Conservation (phyloP, 2,888 invertebrate genomes). For the Drosophila emarginata region DNA sequence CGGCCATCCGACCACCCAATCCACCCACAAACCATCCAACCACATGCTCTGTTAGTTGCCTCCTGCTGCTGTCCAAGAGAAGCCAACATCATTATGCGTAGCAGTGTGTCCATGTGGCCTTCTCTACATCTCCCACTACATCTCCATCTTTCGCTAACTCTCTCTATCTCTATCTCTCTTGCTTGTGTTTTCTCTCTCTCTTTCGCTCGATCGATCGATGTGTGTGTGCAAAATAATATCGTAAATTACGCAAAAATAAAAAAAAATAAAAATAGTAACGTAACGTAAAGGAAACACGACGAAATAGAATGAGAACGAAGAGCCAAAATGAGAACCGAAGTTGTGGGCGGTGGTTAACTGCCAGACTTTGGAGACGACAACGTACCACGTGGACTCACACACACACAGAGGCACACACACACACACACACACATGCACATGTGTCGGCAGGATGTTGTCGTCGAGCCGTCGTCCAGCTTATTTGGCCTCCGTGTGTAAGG, state of each 20-base stretch:
- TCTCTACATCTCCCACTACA: not conserved
- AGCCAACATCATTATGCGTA: slow-evolving; percentile 77
- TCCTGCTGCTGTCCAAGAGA: slow-evolving; percentile 70
- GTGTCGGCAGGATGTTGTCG: slow-evolving; percentile 7
- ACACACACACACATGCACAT: slow-evolving; percentile 7
- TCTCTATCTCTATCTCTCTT: no score
- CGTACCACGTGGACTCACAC: slow-evolving; percentile 60
- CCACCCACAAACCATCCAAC: slow-evolving; percentile 10
- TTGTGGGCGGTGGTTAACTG: slow-evolving; percentile 59
- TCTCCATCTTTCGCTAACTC: no score
- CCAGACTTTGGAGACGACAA: slow-evolving; percentile 46
- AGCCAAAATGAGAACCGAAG: slow-evolving; percentile 32
- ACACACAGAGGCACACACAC: no score
- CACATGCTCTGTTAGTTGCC: slow-evolving; percentile 13
- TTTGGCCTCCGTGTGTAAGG: slow-evolving; percentile 7
- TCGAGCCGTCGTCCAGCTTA: slow-evolving; percentile 17
- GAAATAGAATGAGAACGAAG: slow-evolving; percentile 45
- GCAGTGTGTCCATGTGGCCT: slow-evolving; percentile 61
- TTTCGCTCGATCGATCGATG: slow-evolving; percentile 17
- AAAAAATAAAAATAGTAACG: not conserved
- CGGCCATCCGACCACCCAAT: slow-evolving; percentile 5
- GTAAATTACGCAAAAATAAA: slow-evolving; percentile 73
- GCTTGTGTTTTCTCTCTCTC: not conserved
- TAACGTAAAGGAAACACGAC: slow-evolving; percentile 61
- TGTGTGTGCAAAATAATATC: slow-evolving; percentile 75